Evolutionary conservation across 1,140 invertebrate species (phyloP), one percentile per base, ranked within the genome.

Genomic region (Plodia interpunctella): DNA sequence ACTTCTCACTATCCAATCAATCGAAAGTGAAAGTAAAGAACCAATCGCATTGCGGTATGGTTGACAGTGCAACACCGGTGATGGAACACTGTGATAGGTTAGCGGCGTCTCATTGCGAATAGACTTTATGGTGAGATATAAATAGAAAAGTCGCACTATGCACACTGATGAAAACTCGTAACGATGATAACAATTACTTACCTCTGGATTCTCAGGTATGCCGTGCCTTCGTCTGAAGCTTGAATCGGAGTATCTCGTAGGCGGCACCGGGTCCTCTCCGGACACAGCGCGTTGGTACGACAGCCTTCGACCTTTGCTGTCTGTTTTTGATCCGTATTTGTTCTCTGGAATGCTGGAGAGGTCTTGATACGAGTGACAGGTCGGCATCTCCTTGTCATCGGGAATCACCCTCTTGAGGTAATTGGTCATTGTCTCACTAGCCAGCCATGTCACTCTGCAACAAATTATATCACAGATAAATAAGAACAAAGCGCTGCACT

Each of bases 211-310:
- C 50, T 85, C 79, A 11, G 70, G 68, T 38, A 79, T 74, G 0
- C 68, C 74, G 8, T 66, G 64, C 54, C 66, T 74, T 61, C 70
- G 78, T 15, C 72, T 71, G 18, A 75, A 55, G 25, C 28, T 63
- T 0, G 71, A 67, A n/a, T 83, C 82, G 10, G 77, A 75, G 38
- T 77, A 75, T 20, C 71, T 65, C 3, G 58, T 49, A 6, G 68
- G 62, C n/a, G 62, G 50, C 6, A 72, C 67, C 0, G 83, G 83
- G 55, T 88, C 85, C 59, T 86, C 85, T 0, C 83, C 85, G 0
- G 83, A 88, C 9, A 87, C 85, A 2, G 85, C 85, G 21, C 83
- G 60, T 64, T 87, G 83, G 56, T 88, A 88, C 5, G 83, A 86
- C 13, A 86, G 57, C 19, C 83, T 59, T 11, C 85, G 66, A 0